phyloP scores from a whole-genome alignment of 2,113 vertebrate species.

The Motacilla alba region DNA sequence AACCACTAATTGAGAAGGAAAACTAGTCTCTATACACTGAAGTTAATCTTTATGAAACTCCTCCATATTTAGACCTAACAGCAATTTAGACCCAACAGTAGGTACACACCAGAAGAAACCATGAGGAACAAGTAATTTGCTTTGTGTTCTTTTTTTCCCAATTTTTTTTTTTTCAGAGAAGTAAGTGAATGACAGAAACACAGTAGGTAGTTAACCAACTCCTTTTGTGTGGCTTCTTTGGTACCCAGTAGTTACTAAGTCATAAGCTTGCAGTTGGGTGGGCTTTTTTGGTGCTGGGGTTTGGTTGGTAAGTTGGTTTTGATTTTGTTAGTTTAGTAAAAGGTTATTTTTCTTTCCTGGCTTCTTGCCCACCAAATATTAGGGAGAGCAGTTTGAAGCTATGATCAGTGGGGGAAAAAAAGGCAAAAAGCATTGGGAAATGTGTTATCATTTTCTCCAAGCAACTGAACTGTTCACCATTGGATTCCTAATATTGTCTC shows the following conservation, averaged over 20 bases:
- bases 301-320: not conserved
- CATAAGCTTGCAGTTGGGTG: not conserved
- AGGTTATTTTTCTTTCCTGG: not conserved
- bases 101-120: not conserved
- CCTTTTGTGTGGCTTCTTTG: not conserved
- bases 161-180: not conserved
- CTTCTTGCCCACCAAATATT: not conserved
- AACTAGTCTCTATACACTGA: not conserved
- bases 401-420: not conserved
- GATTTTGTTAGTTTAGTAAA: not conserved
- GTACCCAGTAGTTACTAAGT: not conserved
- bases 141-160: not conserved
- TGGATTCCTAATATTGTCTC: not conserved
- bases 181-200: not conserved
- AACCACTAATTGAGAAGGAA: not conserved
- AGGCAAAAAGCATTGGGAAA: not conserved
- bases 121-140: not conserved
- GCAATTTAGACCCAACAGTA: not conserved
- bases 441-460: not conserved
- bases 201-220: not conserved
- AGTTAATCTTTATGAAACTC: not conserved
- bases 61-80: not conserved
- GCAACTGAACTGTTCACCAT: accelerated
- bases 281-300: not conserved
- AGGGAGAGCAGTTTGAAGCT: not conserved